Conservation (phyloP, 2,797 vertebrate species). For the Pseudotriccus pelzelni region DNA sequence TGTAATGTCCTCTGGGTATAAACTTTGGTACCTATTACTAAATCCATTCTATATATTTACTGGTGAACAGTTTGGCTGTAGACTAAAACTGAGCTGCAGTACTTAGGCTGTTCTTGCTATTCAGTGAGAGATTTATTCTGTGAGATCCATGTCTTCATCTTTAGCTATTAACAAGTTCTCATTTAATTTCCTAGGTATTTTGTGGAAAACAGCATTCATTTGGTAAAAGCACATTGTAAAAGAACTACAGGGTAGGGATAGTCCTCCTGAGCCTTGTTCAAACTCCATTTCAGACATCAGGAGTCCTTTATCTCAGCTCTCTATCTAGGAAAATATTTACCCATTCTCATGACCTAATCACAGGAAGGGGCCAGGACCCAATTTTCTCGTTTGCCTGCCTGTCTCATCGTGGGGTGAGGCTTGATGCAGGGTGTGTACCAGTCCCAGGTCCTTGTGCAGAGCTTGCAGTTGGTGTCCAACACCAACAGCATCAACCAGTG, state of each 20-base stretch:
- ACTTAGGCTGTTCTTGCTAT: background rate
- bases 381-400: conserved; percentile 3
- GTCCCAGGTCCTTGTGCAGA: background rate
- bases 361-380: conserved; percentile 40
- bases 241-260: background rate
- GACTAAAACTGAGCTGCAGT: background rate
- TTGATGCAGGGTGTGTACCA: background rate
- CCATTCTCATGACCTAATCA: conserved; percentile 44
- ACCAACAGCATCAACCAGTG: background rate
- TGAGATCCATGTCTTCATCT: background rate
- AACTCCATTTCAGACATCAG: conserved; percentile 20
- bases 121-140: background rate
- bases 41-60: background rate
- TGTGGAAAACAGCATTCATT: background rate
- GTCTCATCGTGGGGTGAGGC: conserved; percentile 23
- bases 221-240: background rate
- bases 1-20: background rate
- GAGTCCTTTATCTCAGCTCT: conserved; percentile 39
- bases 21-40: background rate
- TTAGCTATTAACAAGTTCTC: background rate
- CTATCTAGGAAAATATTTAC: conserved; percentile 68
- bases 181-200: background rate
- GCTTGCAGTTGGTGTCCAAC: background rate
- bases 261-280: background rate
- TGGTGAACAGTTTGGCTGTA: background rate